Percentiles rank a stretch among this genome's conserved stretches.
phyloP scores from a whole-genome alignment of 2,888 invertebrate species.

The Zootermopsis nevadensis region DNA sequence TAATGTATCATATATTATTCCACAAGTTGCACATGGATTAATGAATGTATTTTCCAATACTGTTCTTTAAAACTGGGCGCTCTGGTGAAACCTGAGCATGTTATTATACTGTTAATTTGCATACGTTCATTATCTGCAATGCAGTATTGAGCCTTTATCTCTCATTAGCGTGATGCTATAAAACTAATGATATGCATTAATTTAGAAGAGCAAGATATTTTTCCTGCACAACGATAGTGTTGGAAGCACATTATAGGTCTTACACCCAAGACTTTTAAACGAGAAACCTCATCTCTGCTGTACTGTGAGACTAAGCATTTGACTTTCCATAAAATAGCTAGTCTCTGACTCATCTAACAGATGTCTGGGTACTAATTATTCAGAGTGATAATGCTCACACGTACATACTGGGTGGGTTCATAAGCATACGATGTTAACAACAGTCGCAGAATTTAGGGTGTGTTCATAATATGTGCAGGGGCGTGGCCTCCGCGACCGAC shows the following conservation, averaged over 20 bases:
- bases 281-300: not conserved
- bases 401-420: not conserved
- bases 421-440: conserved; percentile 28
- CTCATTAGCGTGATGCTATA: not conserved
- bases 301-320: not conserved
- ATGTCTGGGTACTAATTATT: conserved; percentile 15
- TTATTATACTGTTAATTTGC: not conserved
- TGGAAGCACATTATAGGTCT: not conserved
- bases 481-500: not conserved
- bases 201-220: not conserved
- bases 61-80: too few species aligned
- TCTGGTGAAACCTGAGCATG: too few species aligned
- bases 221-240: not conserved
- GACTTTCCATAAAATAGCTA: conserved; percentile 8
- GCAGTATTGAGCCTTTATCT: not conserved
- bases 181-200: not conserved
- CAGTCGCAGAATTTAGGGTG: conserved; percentile 14
- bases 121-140: not conserved
- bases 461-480: conserved; percentile 13
- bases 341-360: conserved; percentile 14
- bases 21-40: too few species aligned
- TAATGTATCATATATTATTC: too few species aligned
- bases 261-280: not conserved
- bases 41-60: too few species aligned
- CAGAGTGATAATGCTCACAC: conserved; percentile 9